Base-by-base conservation (phyloP, 2,113 vertebrate genomes). In the Paracanthobrama guichenoti region DNA sequence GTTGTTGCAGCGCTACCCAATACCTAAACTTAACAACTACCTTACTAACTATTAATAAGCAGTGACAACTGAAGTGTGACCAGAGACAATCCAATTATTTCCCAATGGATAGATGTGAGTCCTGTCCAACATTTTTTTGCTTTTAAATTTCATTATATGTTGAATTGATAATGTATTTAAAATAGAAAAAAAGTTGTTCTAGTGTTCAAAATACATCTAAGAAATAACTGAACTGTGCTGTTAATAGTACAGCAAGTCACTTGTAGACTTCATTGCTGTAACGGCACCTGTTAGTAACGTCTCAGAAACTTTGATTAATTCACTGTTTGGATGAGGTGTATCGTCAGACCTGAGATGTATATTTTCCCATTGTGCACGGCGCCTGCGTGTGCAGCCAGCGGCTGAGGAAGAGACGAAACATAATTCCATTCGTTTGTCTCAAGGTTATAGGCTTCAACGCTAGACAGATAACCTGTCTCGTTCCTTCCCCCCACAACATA, bases 351-450 rank as follows among this genome's bases (percentile, higher is more conserved):
- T 96, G 98, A 99, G 92, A 98, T 99, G 89, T 99, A 99, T 87
- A 99, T 99, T 90, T 99, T 99, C 83, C 98, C 98, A 39, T 97
- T 98, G 92, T 99, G 98, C 85, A 99, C 96, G 0, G 98, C 96
- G 89, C 98, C 98, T 0, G 98, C 98, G 0, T 99, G 98, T 24
- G 98, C 98, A 11, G 98, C 98, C 88, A 99, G 91, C 7, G 98
- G 97, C 20, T 99, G 98, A 0, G 98, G 98, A 88, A 99, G 88
- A 0, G 97, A 96, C 1, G 98, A 99, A 88, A 98, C 94, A 0
- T 99, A 99, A 86, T 97, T 97, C 98, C 98, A 99, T 90, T 99
- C 97, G 0, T 99, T 99, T 12, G 95, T 98, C 92, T 99, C 98
- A 90, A 99, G 92, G 90, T 98, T 98, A 90, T 98, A 99, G 90